Percentiles rank a stretch among this genome's conserved stretches.
Evolutionary conservation across 53 echinoderm and acorn worm species (phyloP).

Genomic region (Actinopyga echinites): DNA sequence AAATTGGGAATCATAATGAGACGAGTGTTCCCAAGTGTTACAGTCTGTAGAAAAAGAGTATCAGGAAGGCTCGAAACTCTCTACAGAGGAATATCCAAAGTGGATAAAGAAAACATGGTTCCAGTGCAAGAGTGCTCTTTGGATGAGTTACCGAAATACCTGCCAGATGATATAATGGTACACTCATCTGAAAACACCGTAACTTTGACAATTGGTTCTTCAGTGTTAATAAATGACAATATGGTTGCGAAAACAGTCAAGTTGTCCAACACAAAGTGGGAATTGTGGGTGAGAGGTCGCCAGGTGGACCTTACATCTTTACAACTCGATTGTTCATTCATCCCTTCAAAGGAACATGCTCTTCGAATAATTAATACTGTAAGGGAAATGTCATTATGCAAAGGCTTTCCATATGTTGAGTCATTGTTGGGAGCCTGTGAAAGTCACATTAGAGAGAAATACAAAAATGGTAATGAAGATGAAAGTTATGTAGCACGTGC

Average conservation of each 20-base stretch:
- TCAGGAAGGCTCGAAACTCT: too few relatives aligned
- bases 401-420: not conserved
- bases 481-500: not conserved
- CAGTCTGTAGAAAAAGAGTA: too few relatives aligned
- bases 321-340: not conserved
- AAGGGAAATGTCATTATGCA: not conserved
- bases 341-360: not conserved
- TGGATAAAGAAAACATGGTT: too few relatives aligned
- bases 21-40: too few relatives aligned
- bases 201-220: not conserved
- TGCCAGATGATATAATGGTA: too few relatives aligned
- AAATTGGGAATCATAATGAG: not conserved
- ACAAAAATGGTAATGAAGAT: not conserved
- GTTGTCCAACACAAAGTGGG: not conserved
- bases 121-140: too few relatives aligned
- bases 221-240: not conserved
- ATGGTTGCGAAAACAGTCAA: not conserved
- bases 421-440: not conserved
- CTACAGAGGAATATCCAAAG: too few relatives aligned
- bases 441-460: not conserved
- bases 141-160: too few relatives aligned
- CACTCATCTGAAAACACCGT: not conserved
- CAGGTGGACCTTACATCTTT: not conserved
- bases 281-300: not conserved
- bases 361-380: not conserved